phyloP scores from a whole-genome alignment of 2,888 invertebrate species.

The Orchesella flavescens region DNA sequence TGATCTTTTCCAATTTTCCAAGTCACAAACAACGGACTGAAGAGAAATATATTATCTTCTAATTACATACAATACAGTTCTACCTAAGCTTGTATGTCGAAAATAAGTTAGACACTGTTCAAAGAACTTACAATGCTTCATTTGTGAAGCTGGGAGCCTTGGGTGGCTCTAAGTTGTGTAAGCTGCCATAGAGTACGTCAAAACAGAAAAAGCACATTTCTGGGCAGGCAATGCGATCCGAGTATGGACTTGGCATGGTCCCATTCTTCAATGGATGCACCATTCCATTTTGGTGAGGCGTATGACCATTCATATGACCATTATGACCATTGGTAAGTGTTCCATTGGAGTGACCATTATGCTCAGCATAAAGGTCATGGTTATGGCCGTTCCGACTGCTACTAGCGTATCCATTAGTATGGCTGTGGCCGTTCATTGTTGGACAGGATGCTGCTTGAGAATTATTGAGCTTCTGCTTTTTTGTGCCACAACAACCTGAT shows the following conservation, averaged over 20 bases:
- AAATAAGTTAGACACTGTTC: too few relatives aligned
- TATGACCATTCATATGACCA: conserved; percentile 67
- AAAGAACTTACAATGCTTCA: conserved; percentile 88
- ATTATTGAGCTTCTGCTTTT: conserved; percentile 92
- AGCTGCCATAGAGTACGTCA: conserved; percentile 95
- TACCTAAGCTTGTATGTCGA: too few relatives aligned
- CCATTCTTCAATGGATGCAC: conserved; percentile 57
- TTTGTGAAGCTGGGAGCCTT: conserved; percentile 93
- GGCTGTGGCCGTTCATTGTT: conserved; percentile 73
- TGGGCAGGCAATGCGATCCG: conserved; percentile 82
- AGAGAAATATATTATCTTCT: conserved; percentile 60
- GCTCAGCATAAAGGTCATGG: conserved; percentile 72
- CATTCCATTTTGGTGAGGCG: conserved; percentile 50
- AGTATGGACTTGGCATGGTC: conserved; percentile 41
- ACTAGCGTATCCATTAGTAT: conserved; percentile 57
- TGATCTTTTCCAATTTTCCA: conserved; percentile 98
- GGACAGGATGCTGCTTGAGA: conserved; percentile 70
- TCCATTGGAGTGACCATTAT: conserved; percentile 75
- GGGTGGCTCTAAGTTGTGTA: conserved; percentile 94
- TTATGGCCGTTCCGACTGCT: conserved; percentile 45
- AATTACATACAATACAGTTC: too few relatives aligned
- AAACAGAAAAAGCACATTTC: conserved; percentile 99
- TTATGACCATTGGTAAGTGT: conserved; percentile 70
- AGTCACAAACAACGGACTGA: conserved; percentile 97
- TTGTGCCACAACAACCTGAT: conserved; percentile 88